These are phyloP conservation scores for Dasypogon diadema DNA, from an alignment of 2,888 invertebrate species.

Conservation along the genomic window DNA sequence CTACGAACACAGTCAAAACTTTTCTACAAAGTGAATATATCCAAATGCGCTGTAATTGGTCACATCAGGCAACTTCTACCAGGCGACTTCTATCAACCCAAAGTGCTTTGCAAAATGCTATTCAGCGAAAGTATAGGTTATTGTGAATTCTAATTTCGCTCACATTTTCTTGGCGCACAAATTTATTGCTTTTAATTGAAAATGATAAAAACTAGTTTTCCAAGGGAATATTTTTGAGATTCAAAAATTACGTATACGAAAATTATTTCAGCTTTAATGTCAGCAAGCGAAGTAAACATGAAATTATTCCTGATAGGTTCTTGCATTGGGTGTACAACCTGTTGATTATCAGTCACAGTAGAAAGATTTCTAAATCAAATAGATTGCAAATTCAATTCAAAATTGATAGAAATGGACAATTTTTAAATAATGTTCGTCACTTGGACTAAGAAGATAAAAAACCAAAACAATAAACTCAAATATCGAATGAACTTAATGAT, in stretches of 20 bases:
- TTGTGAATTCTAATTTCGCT: slow-evolving; percentile 8
- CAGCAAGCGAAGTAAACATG: too few species aligned
- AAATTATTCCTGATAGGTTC: not conserved
- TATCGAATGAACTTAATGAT: too few species aligned
- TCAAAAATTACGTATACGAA: too few species aligned
- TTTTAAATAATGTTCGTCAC: too few species aligned
- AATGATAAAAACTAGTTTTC: too few species aligned
- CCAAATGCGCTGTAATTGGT: slow-evolving; percentile 57
- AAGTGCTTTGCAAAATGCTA: not conserved
- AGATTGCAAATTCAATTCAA: too few species aligned
- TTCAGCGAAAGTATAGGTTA: not conserved
- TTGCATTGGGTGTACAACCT: slow-evolving; percentile 4
- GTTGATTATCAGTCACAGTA: slow-evolving; percentile 28
- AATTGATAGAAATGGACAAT: too few species aligned
- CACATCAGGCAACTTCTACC: slow-evolving; percentile 60
- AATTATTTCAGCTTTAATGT: too few species aligned
- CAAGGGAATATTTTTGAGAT: too few species aligned
- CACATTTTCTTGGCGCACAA: not conserved
- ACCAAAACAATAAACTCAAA: too few species aligned
- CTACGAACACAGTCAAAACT: slow-evolving; percentile 46
- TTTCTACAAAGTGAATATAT: slow-evolving; percentile 47
- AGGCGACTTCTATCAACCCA: slow-evolving; percentile 60
- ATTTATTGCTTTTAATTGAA: too few species aligned
- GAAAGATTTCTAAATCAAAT: not conserved
- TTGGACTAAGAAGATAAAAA: too few species aligned